These are phyloP conservation scores for Eupithecia subfuscata DNA, from an alignment of 2,888 invertebrate genomes.

Conservation along the genomic window DNA sequence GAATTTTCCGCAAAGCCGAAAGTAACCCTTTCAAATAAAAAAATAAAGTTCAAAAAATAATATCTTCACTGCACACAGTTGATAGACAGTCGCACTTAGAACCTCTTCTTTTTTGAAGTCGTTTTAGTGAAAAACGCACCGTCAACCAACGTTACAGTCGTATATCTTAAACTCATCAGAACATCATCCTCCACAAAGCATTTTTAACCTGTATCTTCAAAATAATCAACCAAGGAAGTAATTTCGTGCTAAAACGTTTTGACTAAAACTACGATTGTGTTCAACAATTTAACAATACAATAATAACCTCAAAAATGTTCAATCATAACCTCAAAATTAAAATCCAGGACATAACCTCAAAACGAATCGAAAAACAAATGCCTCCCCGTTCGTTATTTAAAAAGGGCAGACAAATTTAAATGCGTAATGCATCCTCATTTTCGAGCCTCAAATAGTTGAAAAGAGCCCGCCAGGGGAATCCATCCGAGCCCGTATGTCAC, in stretches of 20 bases:
- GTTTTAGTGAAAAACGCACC: background rate
- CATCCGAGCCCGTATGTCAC: slow-evolving; percentile 26
- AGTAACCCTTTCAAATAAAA: background rate
- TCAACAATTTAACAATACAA: slow-evolving; percentile 20
- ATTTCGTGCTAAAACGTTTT: slow-evolving; percentile 25
- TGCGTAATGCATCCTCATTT: slow-evolving; percentile 25
- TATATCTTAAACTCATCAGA: background rate
- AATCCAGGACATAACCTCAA: slow-evolving; percentile 4
- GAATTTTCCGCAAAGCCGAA: too few species aligned
- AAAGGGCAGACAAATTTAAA: slow-evolving; percentile 19
- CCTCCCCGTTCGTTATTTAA: background rate
- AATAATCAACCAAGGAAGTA: slow-evolving; percentile 22
- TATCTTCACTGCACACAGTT: background rate
- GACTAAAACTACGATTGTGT: too few species aligned
- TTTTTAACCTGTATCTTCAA: background rate
- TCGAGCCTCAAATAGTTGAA: slow-evolving; percentile 16
- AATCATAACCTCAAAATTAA: background rate
- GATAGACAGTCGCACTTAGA: background rate
- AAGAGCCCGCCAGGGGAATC: slow-evolving; percentile 26
- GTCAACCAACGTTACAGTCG: background rate
- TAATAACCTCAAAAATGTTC: background rate
- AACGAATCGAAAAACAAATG: background rate
- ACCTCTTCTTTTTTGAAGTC: background rate
- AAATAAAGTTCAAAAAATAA: background rate
- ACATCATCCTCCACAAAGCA: background rate